Evolutionary conservation across 2,888 invertebrate species (phyloP), one percentile per base, ranked within the genome.

Genomic region (Lapara coniferarum): DNA sequence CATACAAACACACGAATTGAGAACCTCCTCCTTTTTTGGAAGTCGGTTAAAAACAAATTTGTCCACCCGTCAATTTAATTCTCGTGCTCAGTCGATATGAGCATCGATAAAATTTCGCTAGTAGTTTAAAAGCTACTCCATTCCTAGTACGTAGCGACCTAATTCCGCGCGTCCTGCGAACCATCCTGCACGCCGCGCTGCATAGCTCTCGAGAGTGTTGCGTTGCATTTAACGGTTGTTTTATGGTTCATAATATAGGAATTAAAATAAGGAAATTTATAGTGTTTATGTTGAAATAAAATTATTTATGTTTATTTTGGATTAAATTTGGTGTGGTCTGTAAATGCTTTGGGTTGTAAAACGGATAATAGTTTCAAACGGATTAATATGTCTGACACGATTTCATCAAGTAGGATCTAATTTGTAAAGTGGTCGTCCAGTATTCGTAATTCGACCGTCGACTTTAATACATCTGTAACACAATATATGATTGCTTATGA

Each of bases 351-450:
- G 13, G 25, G 13, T 63, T 19, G 16, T 63, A 37, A 12, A 44
- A 46, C 49, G 12, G 19, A 63, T 46, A 63, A 63, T 19, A 25
- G 5, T 13, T 63, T 63, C 63, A 46, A 1, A 63, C 6, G 19
- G 63, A 63, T 63, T 63, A 25, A 63, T 59, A 63, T n/a, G 13
- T 46, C 49, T 63, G 49, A 63, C 63, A 19, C 63, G 13, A 7
- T 49, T 63, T 13, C 46, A 49, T 10, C 16, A 12, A 51, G 56
- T 56, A 6, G 13, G 56, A 13, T 56, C 25, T 30, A 2, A 16
- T 56, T 56, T 56, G 10, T 25, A 19, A 19, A 13, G 25, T 25
- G 25, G 1, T 25, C 25, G 25, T 25, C 25, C 25, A 25, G 25
- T 25, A 25, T 25, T 25, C 25, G 25, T 25, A 25, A 25, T 25